phyloP scores from a whole-genome alignment of 2,888 invertebrate genomes.

The Pyrgus malvae region DNA sequence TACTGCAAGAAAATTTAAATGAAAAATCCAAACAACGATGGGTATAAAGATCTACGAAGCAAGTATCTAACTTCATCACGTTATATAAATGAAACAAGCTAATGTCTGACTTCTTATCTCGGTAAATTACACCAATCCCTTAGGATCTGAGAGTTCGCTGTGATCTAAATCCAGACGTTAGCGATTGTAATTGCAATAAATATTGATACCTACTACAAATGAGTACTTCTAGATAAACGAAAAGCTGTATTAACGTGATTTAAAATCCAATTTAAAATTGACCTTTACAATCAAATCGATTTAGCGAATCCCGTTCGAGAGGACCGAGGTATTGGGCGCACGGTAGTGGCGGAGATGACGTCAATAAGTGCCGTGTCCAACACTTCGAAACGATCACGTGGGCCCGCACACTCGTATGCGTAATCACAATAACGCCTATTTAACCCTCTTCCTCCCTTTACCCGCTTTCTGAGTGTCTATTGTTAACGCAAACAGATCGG shows the following conservation, averaged over 20 bases:
- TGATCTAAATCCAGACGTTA: background rate
- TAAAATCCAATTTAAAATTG: background rate
- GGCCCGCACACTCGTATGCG: conserved; percentile 39
- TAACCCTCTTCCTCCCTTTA: too few species aligned
- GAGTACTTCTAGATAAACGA: too few species aligned
- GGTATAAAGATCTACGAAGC: too few species aligned
- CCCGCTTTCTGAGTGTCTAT: too few species aligned
- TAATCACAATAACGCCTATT: conserved; percentile 9
- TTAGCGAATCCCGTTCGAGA: background rate
- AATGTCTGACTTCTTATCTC: conserved; percentile 9
- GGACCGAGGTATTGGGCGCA: conserved; percentile 5
- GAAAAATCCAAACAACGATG: too few species aligned
- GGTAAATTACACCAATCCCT: conserved; percentile 12
- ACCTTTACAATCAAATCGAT: background rate
- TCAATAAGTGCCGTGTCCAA: conserved; percentile 32
- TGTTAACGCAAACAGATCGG: too few species aligned
- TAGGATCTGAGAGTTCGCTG: background rate
- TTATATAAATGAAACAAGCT: conserved; percentile 5
- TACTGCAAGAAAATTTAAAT: too few species aligned
- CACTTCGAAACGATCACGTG: conserved; percentile 44
- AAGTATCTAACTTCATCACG: too few species aligned
- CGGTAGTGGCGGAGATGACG: conserved; percentile 31
- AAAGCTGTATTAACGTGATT: too few species aligned
- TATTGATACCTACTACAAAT: too few species aligned
- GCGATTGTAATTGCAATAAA: too few species aligned